Base-by-base conservation (phyloP, 2,113 vertebrate genomes). In the Triplophysa dalaica region DNA sequence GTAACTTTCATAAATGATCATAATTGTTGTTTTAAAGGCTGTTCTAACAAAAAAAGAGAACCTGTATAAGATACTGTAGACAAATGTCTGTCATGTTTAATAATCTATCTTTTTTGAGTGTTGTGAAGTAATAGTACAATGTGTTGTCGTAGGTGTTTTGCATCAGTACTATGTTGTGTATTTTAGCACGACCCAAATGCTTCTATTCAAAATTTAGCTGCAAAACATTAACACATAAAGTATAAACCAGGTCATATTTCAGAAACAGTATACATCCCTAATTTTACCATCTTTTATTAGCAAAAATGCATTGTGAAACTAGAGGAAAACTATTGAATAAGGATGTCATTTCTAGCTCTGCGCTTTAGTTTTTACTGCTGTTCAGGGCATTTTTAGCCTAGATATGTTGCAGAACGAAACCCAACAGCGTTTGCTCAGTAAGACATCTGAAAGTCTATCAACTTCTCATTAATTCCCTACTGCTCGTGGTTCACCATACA, bases 361-460 rank as follows among this genome's bases (percentile, higher is more conserved):
- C 65, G 67, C 33, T 80, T 45, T 0, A 64, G 58, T 43, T 75
- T 63, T 26, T 38, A 48, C 72, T 75, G 58, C 58, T 75, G 38
- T 38, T 62, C 6, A 7, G 21, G 26, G 13, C 67, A 9, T 48
- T 72, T 80, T 52, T 12, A 83, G 60, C 50, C 61, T 11, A 48
- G 13, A 17, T 45, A 26, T 41, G 67, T 73, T 69, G 48, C 14
- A 68, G 45, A 78, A 54, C 50, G 43, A 69, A 50, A 78, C 73
- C 79, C 75, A 74, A 22, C 62, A 66, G 22, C 22, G 56, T 69
- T 75, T 75, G 45, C 66, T 63, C 79, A 74, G 75, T 72, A 48
- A 76, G 82, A 61, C 54, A n/a, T 76, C 72, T 70, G 58, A 81
- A 77, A 81, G 45, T 65, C 79, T 69, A 56, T 78, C 70, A 84